These are phyloP conservation scores for Agapostemon virescens DNA, from an alignment of 2,888 invertebrate genomes.

Conservation along the genomic window DNA sequence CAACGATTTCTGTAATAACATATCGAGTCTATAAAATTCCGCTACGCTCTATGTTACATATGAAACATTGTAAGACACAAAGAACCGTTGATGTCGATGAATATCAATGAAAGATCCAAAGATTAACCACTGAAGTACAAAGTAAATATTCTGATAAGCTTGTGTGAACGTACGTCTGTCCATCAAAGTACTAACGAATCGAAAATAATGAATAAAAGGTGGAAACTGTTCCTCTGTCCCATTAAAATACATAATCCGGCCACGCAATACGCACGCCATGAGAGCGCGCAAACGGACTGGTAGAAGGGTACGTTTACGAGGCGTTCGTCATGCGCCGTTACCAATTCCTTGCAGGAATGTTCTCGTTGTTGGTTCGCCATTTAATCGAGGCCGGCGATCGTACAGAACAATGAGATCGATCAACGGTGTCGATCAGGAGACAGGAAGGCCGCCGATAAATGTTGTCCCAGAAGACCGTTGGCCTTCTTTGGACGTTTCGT, in stretches of 20 bases:
- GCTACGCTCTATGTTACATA: too few species aligned
- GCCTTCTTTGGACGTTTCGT: constrained; percentile 32
- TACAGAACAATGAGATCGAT: constrained; percentile 45
- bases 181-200: not conserved
- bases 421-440: constrained; percentile 17
- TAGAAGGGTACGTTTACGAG: constrained; percentile 14
- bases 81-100: too few species aligned
- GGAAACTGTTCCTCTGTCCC: not conserved
- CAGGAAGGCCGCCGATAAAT: not conserved
- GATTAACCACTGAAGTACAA: too few species aligned
- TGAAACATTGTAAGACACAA: too few species aligned
- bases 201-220: not conserved
- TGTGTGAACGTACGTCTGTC: too few species aligned
- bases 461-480: constrained; percentile 5
- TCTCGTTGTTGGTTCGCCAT: not conserved
- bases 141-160: too few species aligned
- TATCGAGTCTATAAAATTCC: too few species aligned
- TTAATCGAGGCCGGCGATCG: constrained; percentile 26
- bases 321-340: constrained; percentile 18
- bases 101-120: too few species aligned
- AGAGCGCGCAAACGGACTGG: not conserved
- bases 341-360: constrained; percentile 8
- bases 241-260: not conserved
- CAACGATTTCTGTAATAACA: too few species aligned
- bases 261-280: not conserved